Evolutionary conservation across 2,888 invertebrate genomes (phyloP).

Genomic region (Pollenia griseotomentosa): DNA sequence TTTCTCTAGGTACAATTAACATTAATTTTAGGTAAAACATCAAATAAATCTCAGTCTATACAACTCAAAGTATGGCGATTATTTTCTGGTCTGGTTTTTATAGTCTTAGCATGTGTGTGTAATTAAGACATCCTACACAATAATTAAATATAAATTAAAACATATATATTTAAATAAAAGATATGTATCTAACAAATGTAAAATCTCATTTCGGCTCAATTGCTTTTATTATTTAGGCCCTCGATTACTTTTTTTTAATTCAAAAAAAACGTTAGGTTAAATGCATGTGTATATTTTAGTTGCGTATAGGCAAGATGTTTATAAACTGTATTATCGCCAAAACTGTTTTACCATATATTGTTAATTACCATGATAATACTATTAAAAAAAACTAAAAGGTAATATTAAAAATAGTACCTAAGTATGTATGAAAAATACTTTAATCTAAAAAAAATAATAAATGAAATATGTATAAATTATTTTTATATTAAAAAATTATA

Average conservation of each 20-base stretch:
- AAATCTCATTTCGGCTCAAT: neutral
- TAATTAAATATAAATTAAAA: neutral
- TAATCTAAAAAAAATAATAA: too few relatives aligned
- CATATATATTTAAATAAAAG: neutral
- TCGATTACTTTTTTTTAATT: neutral
- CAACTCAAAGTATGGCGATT: constrained; percentile 23
- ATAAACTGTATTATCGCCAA: neutral
- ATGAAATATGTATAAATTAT: too few relatives aligned
- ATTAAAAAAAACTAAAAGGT: neutral
- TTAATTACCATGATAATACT: constrained; percentile 3
- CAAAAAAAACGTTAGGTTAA: neutral
- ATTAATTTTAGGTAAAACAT: constrained; percentile 66
- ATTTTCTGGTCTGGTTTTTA: constrained; percentile 31
- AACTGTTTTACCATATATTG: constrained; percentile 12
- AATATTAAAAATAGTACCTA: neutral
- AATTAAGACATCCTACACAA: constrained; percentile 51
- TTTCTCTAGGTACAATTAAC: constrained; percentile 57
- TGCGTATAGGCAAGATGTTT: neutral
- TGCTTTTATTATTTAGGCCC: neutral
- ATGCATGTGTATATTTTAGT: neutral
- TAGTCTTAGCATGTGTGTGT: constrained; percentile 3
- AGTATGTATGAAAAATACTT: neutral
- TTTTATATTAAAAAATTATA: neutral
- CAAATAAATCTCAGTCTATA: constrained; percentile 57
- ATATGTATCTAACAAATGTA: neutral